phyloP scores from a whole-genome alignment of 2,113 vertebrate genomes.

The Oryzias curvinotus region DNA sequence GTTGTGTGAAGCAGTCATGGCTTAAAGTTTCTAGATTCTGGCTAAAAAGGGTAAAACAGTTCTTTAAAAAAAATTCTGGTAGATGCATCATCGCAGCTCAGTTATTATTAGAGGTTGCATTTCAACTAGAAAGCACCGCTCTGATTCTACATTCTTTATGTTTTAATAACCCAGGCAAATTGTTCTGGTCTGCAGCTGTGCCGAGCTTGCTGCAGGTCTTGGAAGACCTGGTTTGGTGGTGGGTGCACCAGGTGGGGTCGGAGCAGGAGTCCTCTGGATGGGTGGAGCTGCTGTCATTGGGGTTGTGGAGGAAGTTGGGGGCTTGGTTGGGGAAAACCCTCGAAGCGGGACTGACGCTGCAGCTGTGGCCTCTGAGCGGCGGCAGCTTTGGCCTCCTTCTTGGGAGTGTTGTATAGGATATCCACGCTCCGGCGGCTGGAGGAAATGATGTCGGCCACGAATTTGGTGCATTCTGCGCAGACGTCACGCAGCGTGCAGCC shows the following conservation, averaged over 20 bases:
- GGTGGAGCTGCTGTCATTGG: slow-evolving; percentile 1
- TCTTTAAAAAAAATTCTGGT: neutral
- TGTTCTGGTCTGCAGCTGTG: neutral
- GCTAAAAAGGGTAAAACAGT: slow-evolving; percentile 19
- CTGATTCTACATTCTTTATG: too few relatives aligned
- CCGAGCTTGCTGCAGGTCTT: slow-evolving; percentile 7
- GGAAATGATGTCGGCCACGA: slow-evolving; percentile 86
- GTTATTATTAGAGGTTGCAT: slow-evolving; percentile 12
- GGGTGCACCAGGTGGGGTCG: slow-evolving; percentile 24
- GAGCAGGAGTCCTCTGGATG: slow-evolving; percentile 2
- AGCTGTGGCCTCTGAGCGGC: slow-evolving; percentile 37
- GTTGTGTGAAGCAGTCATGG: slow-evolving; percentile 16
- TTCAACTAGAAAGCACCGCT: slow-evolving; percentile 14
- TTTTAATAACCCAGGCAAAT: neutral
- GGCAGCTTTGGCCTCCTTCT: slow-evolving; percentile 60
- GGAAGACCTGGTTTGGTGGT: slow-evolving; percentile 4
- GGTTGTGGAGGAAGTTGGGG: slow-evolving; percentile 4
- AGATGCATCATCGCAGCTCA: slow-evolving; percentile 10
- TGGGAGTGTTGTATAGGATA: slow-evolving; percentile 83
- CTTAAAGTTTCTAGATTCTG: slow-evolving; percentile 12
- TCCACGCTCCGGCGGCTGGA: slow-evolving; percentile 93
- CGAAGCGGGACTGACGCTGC: slow-evolving; percentile 35
- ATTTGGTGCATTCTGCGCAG: slow-evolving; percentile 88
- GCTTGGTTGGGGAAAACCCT: slow-evolving; percentile 7
- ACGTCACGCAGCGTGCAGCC: slow-evolving; percentile 88